phyloP scores from a whole-genome alignment of 2,888 invertebrate species.

The Rhogogaster chlorosoma region DNA sequence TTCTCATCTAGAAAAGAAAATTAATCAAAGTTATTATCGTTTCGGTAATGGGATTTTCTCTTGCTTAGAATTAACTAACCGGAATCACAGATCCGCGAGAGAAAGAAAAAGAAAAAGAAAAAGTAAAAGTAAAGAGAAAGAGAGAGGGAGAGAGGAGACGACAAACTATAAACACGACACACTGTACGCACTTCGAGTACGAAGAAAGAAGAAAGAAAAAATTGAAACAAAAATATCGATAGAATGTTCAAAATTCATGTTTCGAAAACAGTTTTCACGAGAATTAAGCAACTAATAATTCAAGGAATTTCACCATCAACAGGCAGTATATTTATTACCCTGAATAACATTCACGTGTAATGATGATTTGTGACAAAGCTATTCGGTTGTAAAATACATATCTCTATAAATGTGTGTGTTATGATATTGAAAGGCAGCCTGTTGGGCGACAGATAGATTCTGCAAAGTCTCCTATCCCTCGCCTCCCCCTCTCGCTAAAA shows the following conservation, averaged over 20 bases:
- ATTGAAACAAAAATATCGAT: not conserved
- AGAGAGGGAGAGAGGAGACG: not conserved
- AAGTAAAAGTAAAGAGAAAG: not conserved
- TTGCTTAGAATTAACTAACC: not conserved
- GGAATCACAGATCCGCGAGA: not conserved
- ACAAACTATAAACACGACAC: no score
- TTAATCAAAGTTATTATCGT: not conserved
- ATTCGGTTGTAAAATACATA: not conserved
- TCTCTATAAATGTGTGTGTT: not conserved
- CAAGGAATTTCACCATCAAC: not conserved
- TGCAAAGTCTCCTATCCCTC: constrained; percentile 53
- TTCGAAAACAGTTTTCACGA: not conserved
- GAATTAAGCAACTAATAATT: not conserved
- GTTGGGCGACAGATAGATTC: constrained; percentile 27
- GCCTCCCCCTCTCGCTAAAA: constrained; percentile 55
- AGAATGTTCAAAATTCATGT: not conserved
- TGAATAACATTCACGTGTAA: not conserved
- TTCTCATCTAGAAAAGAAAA: constrained; percentile 1
- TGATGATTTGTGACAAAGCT: constrained; percentile 1
- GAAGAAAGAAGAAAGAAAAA: not conserved
- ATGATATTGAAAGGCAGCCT: constrained; percentile 25
- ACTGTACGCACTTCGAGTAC: not conserved
- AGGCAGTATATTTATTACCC: not conserved
- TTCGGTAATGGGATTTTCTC: not conserved
- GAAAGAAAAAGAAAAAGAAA: not conserved